phyloP scores from a whole-genome alignment of 2,797 vertebrate genomes.

The Tapirus indicus region DNA sequence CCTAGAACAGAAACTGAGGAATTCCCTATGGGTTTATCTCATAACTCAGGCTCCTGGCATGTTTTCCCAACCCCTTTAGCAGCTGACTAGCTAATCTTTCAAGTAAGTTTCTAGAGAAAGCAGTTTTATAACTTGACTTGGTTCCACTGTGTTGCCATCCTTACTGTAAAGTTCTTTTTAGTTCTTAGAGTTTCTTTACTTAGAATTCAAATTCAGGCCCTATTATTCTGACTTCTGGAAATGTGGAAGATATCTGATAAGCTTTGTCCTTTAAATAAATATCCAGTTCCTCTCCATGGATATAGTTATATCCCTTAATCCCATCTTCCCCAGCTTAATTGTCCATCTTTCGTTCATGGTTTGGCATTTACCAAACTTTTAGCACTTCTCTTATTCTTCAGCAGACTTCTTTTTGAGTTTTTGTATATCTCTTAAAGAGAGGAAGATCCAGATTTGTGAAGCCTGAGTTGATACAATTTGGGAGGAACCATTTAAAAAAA shows the following conservation, averaged over 20 bases:
- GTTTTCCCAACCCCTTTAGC: background rate
- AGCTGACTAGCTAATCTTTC: conserved; percentile 47
- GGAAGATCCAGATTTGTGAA: background rate
- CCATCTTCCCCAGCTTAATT: conserved; percentile 32
- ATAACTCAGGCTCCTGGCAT: background rate
- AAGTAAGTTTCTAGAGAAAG: conserved; percentile 49
- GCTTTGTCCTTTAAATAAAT: conserved; percentile 33
- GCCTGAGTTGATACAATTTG: background rate
- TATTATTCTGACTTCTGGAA: conserved; percentile 53
- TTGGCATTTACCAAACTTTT: conserved; percentile 48
- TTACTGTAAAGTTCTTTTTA: conserved; percentile 24
- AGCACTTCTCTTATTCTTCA: background rate
- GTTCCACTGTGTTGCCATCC: conserved; percentile 26
- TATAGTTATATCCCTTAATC: conserved; percentile 42
- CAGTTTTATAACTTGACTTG: conserved; percentile 30
- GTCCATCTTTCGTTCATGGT: background rate
- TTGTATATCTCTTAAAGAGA: background rate
- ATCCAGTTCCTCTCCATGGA: background rate
- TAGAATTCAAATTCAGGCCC: conserved; percentile 5
- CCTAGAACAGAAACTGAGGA: conserved; percentile 53
- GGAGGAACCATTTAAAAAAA: background rate
- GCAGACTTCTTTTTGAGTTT: conserved; percentile 8
- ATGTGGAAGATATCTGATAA: background rate
- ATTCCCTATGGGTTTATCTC: conserved; percentile 15
- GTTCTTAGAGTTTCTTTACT: conserved; percentile 63